phyloP scores from a whole-genome alignment of 2,797 vertebrate species.

The Rhynchotus rufescens region DNA sequence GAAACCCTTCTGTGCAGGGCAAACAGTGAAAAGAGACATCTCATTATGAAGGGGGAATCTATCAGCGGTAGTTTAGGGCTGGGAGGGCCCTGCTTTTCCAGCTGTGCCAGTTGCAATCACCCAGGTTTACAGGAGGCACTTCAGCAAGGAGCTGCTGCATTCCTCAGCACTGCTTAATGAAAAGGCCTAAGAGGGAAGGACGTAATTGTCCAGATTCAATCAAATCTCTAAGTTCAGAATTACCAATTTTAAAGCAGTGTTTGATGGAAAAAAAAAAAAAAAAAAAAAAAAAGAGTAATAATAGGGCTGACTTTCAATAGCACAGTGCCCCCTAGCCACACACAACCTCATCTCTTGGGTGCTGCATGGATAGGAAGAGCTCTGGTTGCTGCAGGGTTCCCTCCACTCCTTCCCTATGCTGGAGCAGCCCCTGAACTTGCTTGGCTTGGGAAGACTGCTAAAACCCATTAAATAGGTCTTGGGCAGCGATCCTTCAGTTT shows the following conservation, averaged over 20 bases:
- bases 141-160: background rate
- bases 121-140: background rate
- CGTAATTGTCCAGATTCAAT: background rate
- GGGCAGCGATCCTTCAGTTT: background rate
- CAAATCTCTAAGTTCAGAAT: background rate
- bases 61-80: background rate
- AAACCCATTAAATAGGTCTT: background rate
- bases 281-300: background rate
- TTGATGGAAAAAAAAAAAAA: background rate
- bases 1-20: background rate
- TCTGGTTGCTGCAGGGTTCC: background rate
- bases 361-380: background rate
- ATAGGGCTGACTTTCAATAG: background rate
- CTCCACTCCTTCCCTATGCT: background rate
- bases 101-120: background rate
- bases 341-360: background rate
- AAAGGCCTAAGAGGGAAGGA: background rate
- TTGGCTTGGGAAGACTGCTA: background rate
- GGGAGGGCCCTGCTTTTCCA: background rate
- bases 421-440: background rate
- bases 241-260: background rate
- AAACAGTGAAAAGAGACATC: background rate
- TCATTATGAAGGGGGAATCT: rapidly evolving
- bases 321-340: background rate
- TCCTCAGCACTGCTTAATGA: background rate